A percentile compares a stretch with the other conserved stretches of the same genome.
These are phyloP conservation scores for Spatulosminthurus flaviceps DNA, from an alignment of 2,888 invertebrate genomes.

Conservation along the genomic window DNA sequence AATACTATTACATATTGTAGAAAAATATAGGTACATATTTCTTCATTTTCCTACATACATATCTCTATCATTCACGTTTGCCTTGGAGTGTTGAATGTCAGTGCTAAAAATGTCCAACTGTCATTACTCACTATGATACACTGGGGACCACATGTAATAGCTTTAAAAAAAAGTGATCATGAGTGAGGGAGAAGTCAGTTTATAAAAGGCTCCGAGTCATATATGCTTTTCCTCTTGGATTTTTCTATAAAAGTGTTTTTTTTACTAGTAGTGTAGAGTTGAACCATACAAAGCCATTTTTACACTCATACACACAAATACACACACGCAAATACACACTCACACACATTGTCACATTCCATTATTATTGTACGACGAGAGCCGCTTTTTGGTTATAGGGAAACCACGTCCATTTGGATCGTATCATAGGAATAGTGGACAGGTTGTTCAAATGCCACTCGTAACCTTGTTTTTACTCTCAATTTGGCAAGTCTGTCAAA, in stretches of 20 bases:
- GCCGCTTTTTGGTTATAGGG: not conserved
- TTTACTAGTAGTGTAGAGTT: too few species aligned
- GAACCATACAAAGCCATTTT: not conserved
- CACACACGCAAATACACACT: too few species aligned
- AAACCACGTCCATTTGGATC: not conserved
- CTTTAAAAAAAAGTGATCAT: not conserved
- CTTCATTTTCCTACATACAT: too few species aligned
- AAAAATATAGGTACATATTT: too few species aligned
- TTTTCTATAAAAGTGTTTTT: too few species aligned
- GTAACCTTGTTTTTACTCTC: slow-evolving; percentile 14
- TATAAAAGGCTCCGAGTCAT: not conserved
- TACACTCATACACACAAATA: not conserved
- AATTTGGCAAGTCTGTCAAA: slow-evolving; percentile 14
- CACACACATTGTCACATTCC: not conserved
- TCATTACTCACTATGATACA: slow-evolving; percentile 14
- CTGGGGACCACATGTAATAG: not conserved
- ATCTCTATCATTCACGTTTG: not conserved
- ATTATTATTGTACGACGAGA: not conserved
- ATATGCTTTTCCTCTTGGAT: too few species aligned
- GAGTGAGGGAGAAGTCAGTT: not conserved
- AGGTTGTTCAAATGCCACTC: not conserved
- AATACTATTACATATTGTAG: too few species aligned
- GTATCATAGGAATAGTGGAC: not conserved
- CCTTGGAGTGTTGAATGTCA: slow-evolving; percentile 18
- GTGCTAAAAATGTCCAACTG: slow-evolving; percentile 14